These are phyloP conservation scores for Bucco capensis DNA, from an alignment of 2,113 vertebrate species.

Conservation along the genomic window DNA sequence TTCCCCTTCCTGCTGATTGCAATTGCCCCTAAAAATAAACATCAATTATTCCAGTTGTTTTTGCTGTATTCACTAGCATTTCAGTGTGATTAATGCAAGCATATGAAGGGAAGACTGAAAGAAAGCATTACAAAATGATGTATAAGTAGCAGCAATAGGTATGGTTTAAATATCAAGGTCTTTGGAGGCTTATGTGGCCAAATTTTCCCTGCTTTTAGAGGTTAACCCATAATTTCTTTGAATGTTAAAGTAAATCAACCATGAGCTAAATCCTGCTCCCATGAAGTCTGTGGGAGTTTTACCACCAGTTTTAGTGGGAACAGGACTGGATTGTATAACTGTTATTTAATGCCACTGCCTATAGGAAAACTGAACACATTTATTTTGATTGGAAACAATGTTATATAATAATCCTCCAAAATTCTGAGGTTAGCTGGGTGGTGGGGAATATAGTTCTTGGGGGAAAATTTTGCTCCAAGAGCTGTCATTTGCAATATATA, in stretches of 20 bases:
- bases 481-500: constrained; percentile 42
- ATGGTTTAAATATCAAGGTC: background rate
- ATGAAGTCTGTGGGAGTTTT: constrained; percentile 45
- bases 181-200: background rate
- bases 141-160: background rate
- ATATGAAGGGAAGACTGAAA: background rate
- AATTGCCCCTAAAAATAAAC: background rate
- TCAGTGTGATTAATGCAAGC: background rate
- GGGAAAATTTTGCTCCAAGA: constrained; percentile 10
- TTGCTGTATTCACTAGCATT: background rate
- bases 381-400: constrained; percentile 53
- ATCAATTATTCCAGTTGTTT: background rate
- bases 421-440: constrained; percentile 13
- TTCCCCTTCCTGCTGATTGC: background rate
- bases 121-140: background rate
- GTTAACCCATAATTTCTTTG: constrained; percentile 24
- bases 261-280: constrained; percentile 11
- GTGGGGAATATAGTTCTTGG: constrained; percentile 5
- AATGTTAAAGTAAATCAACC: constrained; percentile 1
- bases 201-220: background rate
- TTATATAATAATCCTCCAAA: constrained; percentile 17
- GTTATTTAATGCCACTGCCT: constrained; percentile 41
- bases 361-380: constrained; percentile 47
- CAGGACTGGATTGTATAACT: background rate
- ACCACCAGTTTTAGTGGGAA: background rate